Evolutionary conservation across 2,888 invertebrate species (phyloP), one percentile per base, ranked within the genome.

Genomic region (Rutpela maculata): DNA sequence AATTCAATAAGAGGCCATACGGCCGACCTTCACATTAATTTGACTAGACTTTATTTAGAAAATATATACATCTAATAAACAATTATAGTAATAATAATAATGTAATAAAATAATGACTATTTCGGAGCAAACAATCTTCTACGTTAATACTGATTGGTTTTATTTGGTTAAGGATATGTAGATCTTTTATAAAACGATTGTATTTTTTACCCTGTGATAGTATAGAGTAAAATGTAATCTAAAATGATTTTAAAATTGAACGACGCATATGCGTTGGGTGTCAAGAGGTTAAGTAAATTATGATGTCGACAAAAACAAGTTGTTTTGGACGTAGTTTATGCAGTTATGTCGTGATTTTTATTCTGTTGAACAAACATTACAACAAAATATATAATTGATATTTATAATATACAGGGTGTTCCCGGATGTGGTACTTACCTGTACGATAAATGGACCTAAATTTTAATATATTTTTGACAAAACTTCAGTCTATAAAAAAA

Each of bases 201-300:
- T 77, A 65, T 77, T 55, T 65, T 77, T 74, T 66, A 77, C 77
- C 77, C 77, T 77, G 77, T 74, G 17, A 59, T 65, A 74, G 73
- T 57, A 59, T 60, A 19, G 26, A 69, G 35, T 60, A 63, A 60
- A 60, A 35, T 35, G 35, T 43, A 43, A 4, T 1, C n/a, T n/a
- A n/a, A 12, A 43, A 43, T 12, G 31, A 12, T 43, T 43, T 43
- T 43, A 43, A 12, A 63, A 31, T 35, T 63, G 31, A 31, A 63
- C 31, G 31, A 35, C 9, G 31, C 31, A 35, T 35, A 35, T 35
- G 31, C 31, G 9, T 35, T 35, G 9, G 0, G 7, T 35, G 31
- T 35, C 0, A 35, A 35, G 22, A 26, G 31, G 31, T 6, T 35
- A 3, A 9, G n/a, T 35, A 35, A 35, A 35, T 26, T 26, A 26